Conservation (phyloP, 1,140 invertebrate genomes). For the Drosophila paulistorum region DNA sequence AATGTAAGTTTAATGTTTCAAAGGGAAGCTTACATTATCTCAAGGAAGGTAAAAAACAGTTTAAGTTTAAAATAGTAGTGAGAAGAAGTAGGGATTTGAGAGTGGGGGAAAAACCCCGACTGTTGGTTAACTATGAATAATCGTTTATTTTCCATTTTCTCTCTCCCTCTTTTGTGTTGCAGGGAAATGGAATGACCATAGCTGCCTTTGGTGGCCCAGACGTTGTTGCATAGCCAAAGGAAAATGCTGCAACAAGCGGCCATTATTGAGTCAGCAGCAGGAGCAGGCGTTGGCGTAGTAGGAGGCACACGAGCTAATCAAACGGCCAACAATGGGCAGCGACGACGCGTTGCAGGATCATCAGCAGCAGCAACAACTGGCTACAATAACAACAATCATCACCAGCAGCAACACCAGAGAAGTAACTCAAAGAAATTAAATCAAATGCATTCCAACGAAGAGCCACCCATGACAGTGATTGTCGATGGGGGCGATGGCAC, state of each 20-base stretch:
- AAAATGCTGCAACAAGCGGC: conserved; percentile 64
- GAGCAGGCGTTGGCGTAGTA: conserved; percentile 26
- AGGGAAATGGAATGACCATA: conserved; percentile 65
- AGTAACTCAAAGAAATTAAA: conserved; percentile 45
- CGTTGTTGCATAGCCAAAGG: conserved; percentile 33
- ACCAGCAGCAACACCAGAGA: conserved; percentile 36
- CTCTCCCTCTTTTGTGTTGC: not conserved
- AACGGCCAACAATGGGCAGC: conserved; percentile 60
- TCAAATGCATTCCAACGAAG: conserved; percentile 76
- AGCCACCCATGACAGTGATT: conserved; percentile 71
- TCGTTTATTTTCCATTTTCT: not conserved
- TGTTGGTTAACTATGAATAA: not conserved
- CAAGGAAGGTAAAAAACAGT: too few relatives aligned
- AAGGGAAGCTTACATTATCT: too few relatives aligned
- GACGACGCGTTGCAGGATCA: conserved; percentile 69
- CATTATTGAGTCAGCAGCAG: conserved; percentile 40
- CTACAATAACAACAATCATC: conserved; percentile 39
- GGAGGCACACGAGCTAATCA: conserved; percentile 17
- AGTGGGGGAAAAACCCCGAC: not conserved
- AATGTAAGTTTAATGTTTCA: too few relatives aligned
- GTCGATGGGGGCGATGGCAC: conserved; percentile 49
- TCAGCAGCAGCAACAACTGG: conserved; percentile 49
- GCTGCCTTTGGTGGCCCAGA: conserved; percentile 37
- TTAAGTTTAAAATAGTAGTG: too few relatives aligned
- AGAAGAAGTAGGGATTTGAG: too few relatives aligned